A percentile compares a stretch with the other conserved stretches of the same genome.
phyloP scores from a whole-genome alignment of 2,888 invertebrate genomes.

The Pimpla rufipes region DNA sequence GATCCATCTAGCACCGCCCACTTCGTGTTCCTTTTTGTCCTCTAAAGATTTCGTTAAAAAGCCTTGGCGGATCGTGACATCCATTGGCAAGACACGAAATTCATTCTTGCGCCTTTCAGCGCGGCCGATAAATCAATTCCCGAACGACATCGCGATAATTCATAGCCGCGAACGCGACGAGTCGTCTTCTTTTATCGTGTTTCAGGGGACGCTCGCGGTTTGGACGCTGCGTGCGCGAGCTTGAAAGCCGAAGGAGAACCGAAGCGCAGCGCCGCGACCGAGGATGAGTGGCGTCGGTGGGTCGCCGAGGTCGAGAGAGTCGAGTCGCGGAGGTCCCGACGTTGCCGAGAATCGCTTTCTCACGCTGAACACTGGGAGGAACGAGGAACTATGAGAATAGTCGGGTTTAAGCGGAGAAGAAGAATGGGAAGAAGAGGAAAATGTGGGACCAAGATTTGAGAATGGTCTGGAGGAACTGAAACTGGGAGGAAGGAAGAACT shows the following conservation, averaged over 20 bases:
- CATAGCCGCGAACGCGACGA: slow-evolving; percentile 33
- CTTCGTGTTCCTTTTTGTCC: neutral
- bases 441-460: neutral
- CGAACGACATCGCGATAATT: slow-evolving; percentile 43
- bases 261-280: slow-evolving; percentile 32
- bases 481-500: slow-evolving; percentile 24
- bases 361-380: slow-evolving; percentile 44
- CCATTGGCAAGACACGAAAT: slow-evolving; percentile 14
- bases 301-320: slow-evolving; percentile 65
- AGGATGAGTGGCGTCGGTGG: slow-evolving; percentile 62
- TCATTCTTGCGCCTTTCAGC: slow-evolving; percentile 28
- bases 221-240: slow-evolving; percentile 22
- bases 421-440: slow-evolving; percentile 20
- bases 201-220: slow-evolving; percentile 39
- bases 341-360: slow-evolving; percentile 63
- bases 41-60: neutral
- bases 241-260: slow-evolving; percentile 17
- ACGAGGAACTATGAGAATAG: slow-evolving; percentile 22
- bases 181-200: slow-evolving; percentile 47
- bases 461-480: too few relatives aligned
- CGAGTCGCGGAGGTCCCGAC: slow-evolving; percentile 60
- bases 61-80: neutral
- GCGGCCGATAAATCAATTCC: slow-evolving; percentile 51
- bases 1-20: slow-evolving; percentile 12
- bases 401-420: slow-evolving; percentile 12